phyloP scores from a whole-genome alignment of 2,888 invertebrate genomes.

The Encarsia formosa region DNA sequence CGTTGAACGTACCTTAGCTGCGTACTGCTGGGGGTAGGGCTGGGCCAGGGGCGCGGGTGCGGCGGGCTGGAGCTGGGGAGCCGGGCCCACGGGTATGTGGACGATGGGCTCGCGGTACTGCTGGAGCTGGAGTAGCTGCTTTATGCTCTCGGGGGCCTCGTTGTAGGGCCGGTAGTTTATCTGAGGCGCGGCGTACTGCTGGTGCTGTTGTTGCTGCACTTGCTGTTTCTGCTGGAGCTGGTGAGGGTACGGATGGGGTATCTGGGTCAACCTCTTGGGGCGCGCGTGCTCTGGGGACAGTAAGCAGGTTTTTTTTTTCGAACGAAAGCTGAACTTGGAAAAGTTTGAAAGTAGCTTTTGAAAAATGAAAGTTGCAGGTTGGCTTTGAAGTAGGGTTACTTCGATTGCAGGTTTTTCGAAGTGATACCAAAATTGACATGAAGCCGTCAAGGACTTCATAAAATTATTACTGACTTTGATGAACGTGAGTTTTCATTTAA shows the following conservation, averaged over 20 bases:
- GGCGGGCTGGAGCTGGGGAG: constrained; percentile 26
- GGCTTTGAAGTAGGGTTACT: too few species aligned
- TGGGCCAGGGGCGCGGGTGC: constrained; percentile 31
- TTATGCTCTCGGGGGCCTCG: constrained; percentile 41
- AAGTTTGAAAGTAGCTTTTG: too few species aligned
- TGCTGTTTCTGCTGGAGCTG: constrained; percentile 29
- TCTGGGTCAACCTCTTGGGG: background rate
- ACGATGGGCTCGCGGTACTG: constrained; percentile 42
- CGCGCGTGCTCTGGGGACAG: background rate
- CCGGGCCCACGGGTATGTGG: constrained; percentile 38
- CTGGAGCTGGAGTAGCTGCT: constrained; percentile 42
- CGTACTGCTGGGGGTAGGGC: constrained; percentile 7
- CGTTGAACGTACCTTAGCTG: constrained; percentile 18
- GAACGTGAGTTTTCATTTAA: too few species aligned
- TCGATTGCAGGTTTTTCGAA: too few species aligned
- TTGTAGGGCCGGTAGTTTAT: constrained; percentile 38
- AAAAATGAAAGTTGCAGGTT: too few species aligned
- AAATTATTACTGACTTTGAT: too few species aligned
- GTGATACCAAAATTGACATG: too few species aligned
- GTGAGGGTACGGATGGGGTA: constrained; percentile 10
- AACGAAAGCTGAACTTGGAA: too few species aligned
- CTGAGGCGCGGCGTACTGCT: constrained; percentile 17
- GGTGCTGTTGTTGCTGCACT: constrained; percentile 23
- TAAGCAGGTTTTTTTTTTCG: too few species aligned
- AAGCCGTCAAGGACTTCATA: too few species aligned